phyloP scores from a whole-genome alignment of 2,797 vertebrate species.

The Ceryle rudis region DNA sequence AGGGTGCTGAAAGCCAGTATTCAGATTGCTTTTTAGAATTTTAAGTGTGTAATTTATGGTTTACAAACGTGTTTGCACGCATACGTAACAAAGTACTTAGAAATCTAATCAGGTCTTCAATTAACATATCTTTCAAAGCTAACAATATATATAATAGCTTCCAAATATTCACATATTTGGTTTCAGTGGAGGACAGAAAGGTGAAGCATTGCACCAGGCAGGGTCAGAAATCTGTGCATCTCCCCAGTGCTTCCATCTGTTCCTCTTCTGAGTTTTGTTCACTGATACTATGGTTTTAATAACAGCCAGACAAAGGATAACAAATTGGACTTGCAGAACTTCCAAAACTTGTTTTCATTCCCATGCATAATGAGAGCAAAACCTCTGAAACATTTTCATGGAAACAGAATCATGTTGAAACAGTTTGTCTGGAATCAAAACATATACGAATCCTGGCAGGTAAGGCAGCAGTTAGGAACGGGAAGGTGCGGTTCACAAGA shows the following conservation, averaged over 20 bases:
- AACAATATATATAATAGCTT: not conserved
- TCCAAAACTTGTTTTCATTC: not conserved
- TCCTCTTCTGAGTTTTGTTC: not conserved
- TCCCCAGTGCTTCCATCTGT: not conserved
- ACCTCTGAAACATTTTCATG: not conserved
- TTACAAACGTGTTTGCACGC: accelerated
- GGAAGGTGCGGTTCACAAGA: not conserved
- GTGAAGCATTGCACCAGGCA: not conserved
- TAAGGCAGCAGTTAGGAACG: accelerated
- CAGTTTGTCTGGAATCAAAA: not conserved
- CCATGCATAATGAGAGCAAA: not conserved
- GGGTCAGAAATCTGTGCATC: not conserved
- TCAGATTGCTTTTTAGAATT: not conserved
- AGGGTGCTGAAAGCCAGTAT: not conserved
- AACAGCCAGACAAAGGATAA: not conserved
- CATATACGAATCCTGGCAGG: not conserved
- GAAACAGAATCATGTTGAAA: not conserved
- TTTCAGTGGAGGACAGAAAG: not conserved
- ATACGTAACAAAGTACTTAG: not conserved
- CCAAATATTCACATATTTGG: not conserved
- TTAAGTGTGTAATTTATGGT: not conserved
- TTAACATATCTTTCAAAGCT: not conserved
- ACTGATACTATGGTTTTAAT: not conserved
- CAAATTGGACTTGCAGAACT: not conserved
- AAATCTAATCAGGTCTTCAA: not conserved